These are phyloP conservation scores for Nesometra sesokonis DNA, from an alignment of 35 echinoderm and acorn worm genomes.

Conservation along the genomic window DNA sequence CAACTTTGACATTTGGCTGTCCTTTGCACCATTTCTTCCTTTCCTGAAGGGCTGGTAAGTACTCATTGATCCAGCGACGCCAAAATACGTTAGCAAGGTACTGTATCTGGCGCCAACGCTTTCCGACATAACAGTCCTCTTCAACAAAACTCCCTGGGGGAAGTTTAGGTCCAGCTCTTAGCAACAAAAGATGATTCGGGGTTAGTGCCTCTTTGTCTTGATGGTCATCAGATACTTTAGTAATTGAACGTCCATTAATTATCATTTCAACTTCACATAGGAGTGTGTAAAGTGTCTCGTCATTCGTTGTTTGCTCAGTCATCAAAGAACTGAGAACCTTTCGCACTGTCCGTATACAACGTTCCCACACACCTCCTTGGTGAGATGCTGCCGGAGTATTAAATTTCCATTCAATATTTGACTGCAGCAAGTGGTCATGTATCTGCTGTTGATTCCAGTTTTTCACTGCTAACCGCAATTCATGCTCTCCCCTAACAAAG, in stretches of 20 bases:
- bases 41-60: constrained; percentile 30
- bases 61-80: constrained; percentile 41
- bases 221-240: background rate
- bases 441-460: background rate
- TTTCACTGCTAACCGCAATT: background rate
- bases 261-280: background rate
- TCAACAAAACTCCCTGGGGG: constrained; percentile 37
- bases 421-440: background rate
- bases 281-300: background rate
- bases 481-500: background rate
- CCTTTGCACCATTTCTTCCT: constrained; percentile 25
- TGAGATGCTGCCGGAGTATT: background rate
- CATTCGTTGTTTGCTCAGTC: background rate
- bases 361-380: background rate
- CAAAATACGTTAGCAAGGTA: constrained; percentile 45
- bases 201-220: constrained; percentile 4
- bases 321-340: background rate
- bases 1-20: constrained; percentile 6
- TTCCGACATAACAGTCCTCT: constrained; percentile 12
- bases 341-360: background rate
- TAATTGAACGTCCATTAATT: no score
- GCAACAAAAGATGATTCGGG: constrained; percentile 52
- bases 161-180: background rate
- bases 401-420: background rate
- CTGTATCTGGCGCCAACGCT: constrained; percentile 34